Evolutionary conservation across 2,888 invertebrate species (phyloP).

Genomic region (Odontomyia ornata): DNA sequence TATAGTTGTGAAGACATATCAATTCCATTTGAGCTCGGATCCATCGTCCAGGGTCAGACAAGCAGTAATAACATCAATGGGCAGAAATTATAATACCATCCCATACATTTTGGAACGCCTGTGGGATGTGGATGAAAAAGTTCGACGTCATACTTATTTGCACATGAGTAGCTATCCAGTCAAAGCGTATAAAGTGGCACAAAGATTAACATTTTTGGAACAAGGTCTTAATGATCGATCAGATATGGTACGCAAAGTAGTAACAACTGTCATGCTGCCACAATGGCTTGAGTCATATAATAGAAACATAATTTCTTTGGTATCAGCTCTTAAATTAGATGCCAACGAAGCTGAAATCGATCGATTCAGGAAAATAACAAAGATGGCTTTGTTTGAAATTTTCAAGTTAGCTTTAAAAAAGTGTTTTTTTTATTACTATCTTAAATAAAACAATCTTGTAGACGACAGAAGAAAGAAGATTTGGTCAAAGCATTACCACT

Average conservation of each 20-base stretch:
- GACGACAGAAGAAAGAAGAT: conserved; percentile 60
- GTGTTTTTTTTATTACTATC: not conserved
- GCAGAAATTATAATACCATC: conserved; percentile 75
- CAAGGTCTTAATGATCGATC: conserved; percentile 72
- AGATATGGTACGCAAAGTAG: conserved; percentile 65
- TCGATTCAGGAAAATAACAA: conserved; percentile 68
- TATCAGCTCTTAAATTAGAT: conserved; percentile 80
- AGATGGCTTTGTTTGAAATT: conserved; percentile 66
- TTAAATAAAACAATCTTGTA: conserved; percentile 50
- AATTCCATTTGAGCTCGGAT: conserved; percentile 77
- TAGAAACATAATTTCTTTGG: conserved; percentile 75
- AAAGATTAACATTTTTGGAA: conserved; percentile 70
- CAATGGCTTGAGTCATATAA: conserved; percentile 80
- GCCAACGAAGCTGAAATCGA: conserved; percentile 71
- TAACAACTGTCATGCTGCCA: conserved; percentile 69
- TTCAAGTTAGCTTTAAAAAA: conserved; percentile 65
- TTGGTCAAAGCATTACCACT: conserved; percentile 64
- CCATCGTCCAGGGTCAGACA: conserved; percentile 77
- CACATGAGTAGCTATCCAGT: conserved; percentile 64
- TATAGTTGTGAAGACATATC: conserved; percentile 76
- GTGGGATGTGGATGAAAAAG: conserved; percentile 80
- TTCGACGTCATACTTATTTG: conserved; percentile 68
- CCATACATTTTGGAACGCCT: conserved; percentile 75
- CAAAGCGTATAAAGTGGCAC: conserved; percentile 69
- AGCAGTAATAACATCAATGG: conserved; percentile 78